Evolutionary conservation across 2,113 vertebrate genomes (phyloP).

Genomic region (Plectropomus leopardus): DNA sequence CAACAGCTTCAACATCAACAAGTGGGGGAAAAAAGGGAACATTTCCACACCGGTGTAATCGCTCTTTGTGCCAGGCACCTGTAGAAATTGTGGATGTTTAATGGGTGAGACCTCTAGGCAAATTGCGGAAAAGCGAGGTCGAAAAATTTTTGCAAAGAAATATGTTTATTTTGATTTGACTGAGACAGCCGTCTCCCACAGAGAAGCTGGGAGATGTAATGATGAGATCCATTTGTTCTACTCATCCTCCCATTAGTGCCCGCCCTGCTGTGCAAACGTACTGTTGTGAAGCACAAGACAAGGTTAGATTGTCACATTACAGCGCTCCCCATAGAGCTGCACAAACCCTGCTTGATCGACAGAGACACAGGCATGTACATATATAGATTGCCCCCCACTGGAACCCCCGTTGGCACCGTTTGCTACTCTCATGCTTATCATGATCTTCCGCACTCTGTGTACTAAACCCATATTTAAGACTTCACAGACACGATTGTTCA

Average conservation of each 20-base stretch:
- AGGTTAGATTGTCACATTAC: slow-evolving; percentile 36
- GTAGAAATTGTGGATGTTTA: background rate
- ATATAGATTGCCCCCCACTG: slow-evolving; percentile 20
- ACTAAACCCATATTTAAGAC: background rate
- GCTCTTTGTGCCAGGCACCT: slow-evolving; percentile 11
- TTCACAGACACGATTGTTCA: slow-evolving; percentile 15
- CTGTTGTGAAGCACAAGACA: slow-evolving; percentile 28
- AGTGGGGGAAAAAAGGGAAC: background rate
- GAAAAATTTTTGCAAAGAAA: background rate
- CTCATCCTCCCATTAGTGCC: slow-evolving; percentile 53
- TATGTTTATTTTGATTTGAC: slow-evolving; percentile 61
- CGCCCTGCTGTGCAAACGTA: slow-evolving; percentile 34
- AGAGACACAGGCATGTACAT: slow-evolving; percentile 23
- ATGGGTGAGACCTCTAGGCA: slow-evolving; percentile 3
- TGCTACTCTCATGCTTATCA: slow-evolving; percentile 10
- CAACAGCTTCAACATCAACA: background rate
- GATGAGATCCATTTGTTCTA: slow-evolving; percentile 63
- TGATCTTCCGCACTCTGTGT: slow-evolving; percentile 7
- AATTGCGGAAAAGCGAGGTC: background rate
- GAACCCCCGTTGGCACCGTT: slow-evolving; percentile 4
- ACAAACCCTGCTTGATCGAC: slow-evolving; percentile 15
- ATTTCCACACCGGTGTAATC: background rate
- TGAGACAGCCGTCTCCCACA: slow-evolving; percentile 36
- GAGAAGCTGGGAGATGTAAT: slow-evolving; percentile 49
- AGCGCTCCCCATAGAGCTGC: slow-evolving; percentile 28